Percentiles rank a stretch among this genome's conserved stretches.
Conservation (phyloP, 1,140 invertebrate species). For the Monomorium pharaonis region DNA sequence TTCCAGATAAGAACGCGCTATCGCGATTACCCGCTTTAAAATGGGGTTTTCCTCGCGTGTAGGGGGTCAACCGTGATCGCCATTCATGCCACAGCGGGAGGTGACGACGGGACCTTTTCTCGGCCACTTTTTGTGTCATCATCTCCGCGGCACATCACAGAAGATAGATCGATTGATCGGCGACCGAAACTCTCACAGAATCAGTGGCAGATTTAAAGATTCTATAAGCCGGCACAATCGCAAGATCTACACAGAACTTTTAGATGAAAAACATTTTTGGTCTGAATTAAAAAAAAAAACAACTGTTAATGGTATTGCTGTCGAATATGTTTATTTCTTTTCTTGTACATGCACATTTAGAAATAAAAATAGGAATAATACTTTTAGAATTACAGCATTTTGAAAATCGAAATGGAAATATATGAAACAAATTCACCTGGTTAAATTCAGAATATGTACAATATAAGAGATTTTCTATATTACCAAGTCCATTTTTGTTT, state of each 20-base stretch:
- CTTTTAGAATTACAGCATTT: not conserved
- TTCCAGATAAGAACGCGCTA: slow-evolving; percentile 43
- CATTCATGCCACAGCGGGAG: slow-evolving; percentile 48
- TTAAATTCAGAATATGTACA: not conserved
- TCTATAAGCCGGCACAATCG: not conserved
- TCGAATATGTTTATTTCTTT: not conserved
- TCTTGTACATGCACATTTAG: not conserved
- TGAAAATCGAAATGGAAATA: not conserved
- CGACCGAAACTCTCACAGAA: not conserved
- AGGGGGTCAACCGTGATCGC: slow-evolving; percentile 37
- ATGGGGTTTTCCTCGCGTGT: slow-evolving; percentile 13
- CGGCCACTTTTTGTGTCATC: slow-evolving; percentile 2
- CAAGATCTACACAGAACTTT: not conserved
- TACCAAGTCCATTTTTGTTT: too few species aligned
- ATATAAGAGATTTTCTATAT: too few species aligned
- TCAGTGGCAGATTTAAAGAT: not conserved
- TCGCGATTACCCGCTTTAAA: slow-evolving; percentile 30
- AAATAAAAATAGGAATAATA: not conserved
- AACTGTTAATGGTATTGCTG: not conserved
- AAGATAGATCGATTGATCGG: slow-evolving; percentile 25
- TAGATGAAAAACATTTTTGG: not conserved
- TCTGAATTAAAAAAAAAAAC: not conserved
- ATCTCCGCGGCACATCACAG: slow-evolving; percentile 17
- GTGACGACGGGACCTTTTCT: slow-evolving; percentile 38
- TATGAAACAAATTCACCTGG: not conserved